Evolutionary conservation across 37 sponge, comb jelly and placozoan genomes (phyloP), one percentile per base, ranked within the genome.

Genomic region (Cliona cf. orientalis): DNA sequence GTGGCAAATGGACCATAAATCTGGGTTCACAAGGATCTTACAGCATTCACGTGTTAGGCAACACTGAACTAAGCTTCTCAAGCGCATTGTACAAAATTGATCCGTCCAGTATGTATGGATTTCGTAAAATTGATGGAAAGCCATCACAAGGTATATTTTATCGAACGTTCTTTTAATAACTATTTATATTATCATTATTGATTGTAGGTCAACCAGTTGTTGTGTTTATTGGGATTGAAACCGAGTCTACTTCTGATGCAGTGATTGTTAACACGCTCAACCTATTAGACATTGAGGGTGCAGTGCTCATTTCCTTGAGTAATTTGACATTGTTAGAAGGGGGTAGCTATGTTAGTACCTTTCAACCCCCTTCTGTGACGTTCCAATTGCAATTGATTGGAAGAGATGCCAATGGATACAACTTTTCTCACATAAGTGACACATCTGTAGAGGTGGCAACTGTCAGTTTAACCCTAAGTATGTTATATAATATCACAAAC

Each of bases 1-100:
- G 40, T 74, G 84, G 84, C 4, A 23, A 28, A 25, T 83, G 84
- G 84, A 39, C 31, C 29, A 11, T 83, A 4, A 62, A 12, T 0
- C 34, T 83, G 25, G 33, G 1, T 28, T 74, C 75, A 25, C 1
- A 26, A 6, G 84, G 75, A 25, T 7, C 64, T 12, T 83, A 74
- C 19, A 73, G 49, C 19, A 62, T 64, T 60, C 68, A 41, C n/a
- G 56, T 83, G 33, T 28, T 56, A 39, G 84, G 55, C 0, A 23
- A 34, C 1, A 83, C 58, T 39, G 46, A 36, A 34, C 22, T 58
- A 26, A 74, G 42, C 42, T 61, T 61, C 23, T 36, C 42, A 36
- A 74, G 37, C 9, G 29, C 31, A 25, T 32, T 83, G 3, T 83
- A 62, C 74, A 29, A 61, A 41, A 21, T 38, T 74, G 66, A 73